These are phyloP conservation scores for Cheilosia impressa DNA, from an alignment of 2,888 invertebrate genomes.

Conservation along the genomic window DNA sequence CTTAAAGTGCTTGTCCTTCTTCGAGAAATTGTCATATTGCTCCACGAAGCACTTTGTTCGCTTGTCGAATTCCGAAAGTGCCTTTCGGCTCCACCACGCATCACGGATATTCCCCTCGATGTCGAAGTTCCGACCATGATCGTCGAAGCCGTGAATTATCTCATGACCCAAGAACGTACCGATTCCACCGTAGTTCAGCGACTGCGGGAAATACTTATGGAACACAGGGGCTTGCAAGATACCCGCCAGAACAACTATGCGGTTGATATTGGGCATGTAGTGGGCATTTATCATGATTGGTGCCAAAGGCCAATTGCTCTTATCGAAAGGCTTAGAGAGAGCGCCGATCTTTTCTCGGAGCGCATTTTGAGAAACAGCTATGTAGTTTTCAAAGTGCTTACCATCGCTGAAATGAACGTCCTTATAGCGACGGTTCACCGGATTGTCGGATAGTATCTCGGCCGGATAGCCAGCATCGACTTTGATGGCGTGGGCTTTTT, in stretches of 20 bases:
- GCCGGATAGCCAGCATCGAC: conserved; percentile 97
- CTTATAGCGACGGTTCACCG: conserved; percentile 92
- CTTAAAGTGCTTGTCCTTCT: conserved; percentile 69
- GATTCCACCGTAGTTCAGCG: conserved; percentile 76
- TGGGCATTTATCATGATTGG: conserved; percentile 95
- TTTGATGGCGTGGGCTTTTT: conserved; percentile 94
- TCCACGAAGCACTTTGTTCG: conserved; percentile 72
- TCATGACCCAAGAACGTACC: conserved; percentile 77
- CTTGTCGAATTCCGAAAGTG: conserved; percentile 65
- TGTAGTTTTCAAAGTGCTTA: conserved; percentile 92
- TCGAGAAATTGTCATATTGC: conserved; percentile 73
- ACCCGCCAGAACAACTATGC: conserved; percentile 53
- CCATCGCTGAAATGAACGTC: conserved; percentile 87
- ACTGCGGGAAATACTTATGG: conserved; percentile 90
- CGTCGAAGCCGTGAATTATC: conserved; percentile 77
- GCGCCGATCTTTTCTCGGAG: conserved; percentile 89
- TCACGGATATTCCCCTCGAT: conserved; percentile 61
- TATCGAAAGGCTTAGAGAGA: conserved; percentile 86
- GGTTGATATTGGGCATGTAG: conserved; percentile 89
- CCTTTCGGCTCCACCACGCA: conserved; percentile 75
- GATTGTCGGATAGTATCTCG: conserved; percentile 90
- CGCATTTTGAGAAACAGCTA: conserved; percentile 89
- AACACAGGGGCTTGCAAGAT: conserved; percentile 88
- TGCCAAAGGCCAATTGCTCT: conserved; percentile 92
- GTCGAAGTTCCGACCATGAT: conserved; percentile 75